Percentiles rank a stretch among this genome's conserved stretches.
phyloP scores from a whole-genome alignment of 2,888 invertebrate genomes.

The Chirona hameri region DNA sequence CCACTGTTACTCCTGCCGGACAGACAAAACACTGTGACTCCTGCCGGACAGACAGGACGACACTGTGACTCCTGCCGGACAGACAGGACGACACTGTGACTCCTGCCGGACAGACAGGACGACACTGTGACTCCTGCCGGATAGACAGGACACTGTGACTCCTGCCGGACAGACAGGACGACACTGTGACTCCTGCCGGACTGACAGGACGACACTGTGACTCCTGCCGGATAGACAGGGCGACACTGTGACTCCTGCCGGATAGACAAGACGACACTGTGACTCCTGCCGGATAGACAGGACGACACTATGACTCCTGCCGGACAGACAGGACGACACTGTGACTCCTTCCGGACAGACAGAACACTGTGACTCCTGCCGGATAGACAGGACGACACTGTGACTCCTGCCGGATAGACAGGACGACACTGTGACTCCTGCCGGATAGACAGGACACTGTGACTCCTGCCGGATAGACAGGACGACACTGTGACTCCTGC shows the following conservation, averaged over 20 bases:
- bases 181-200: not conserved
- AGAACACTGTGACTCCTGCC: conserved; percentile 1
- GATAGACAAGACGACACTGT: not conserved
- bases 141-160: not conserved
- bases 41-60: not conserved
- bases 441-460: not conserved
- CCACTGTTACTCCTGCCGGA: not conserved
- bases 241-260: not conserved
- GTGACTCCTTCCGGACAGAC: not conserved
- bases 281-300: not conserved
- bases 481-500: not conserved
- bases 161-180: not conserved
- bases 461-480: not conserved
- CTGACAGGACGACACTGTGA: not conserved
- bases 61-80: not conserved
- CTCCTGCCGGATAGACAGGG: not conserved
- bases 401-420: not conserved
- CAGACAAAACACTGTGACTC: conserved; percentile 5
- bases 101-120: not conserved
- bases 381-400: not conserved
- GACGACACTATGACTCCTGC: not conserved
- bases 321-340: not conserved
- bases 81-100: not conserved
- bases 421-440: conserved; percentile 1
- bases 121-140: not conserved